Base-by-base conservation (phyloP, 1,140 invertebrate genomes). In the Acromyrmex heyeri region DNA sequence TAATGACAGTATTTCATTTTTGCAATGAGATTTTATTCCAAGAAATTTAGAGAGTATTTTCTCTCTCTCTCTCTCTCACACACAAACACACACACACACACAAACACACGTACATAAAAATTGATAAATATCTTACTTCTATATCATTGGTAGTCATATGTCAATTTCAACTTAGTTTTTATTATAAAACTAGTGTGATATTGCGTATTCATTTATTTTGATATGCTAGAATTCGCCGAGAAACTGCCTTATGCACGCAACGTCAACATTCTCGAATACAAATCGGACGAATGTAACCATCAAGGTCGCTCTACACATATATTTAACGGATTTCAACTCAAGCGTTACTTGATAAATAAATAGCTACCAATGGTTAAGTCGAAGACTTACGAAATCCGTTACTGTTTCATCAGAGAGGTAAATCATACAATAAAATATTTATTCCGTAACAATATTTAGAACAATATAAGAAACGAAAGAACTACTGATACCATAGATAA, bases 191-290 rank as follows among this genome's bases (percentile, higher is more conserved):
- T 3, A 67, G 3, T 27, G 8, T 5, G 7, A 72, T n/a, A 34
- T 55, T 72, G 10, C 18, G 10, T 55, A 30, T 70, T 55, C 34
- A 75, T 10, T 24, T 8, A 16, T 24, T 73, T 73, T 59, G 30
- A 21, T 57, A 57, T 2, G 12, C 27, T 57, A 57, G 50, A 75
- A 34, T 21, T 75, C 30, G 27, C 3, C 18, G 6, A 27, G 53
- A n/a, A 75, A 34, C 27, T n/a, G n/a, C 3, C 10, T 8, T 4
- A 2, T 6, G 18, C 27, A 10, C 6, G 14, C 30, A 16, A 18
- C 14, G 5, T 44, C 55, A 55, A 76, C 55, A 76, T 27, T 59
- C 50, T 72, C 55, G 72, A 59, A 18, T 44, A 34, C 48, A 64
- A 48, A 18, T 18, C 27, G 12, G 62, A 77, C 8, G 18, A 18